phyloP scores from a whole-genome alignment of 2,888 invertebrate species.

The Papilio gigon region DNA sequence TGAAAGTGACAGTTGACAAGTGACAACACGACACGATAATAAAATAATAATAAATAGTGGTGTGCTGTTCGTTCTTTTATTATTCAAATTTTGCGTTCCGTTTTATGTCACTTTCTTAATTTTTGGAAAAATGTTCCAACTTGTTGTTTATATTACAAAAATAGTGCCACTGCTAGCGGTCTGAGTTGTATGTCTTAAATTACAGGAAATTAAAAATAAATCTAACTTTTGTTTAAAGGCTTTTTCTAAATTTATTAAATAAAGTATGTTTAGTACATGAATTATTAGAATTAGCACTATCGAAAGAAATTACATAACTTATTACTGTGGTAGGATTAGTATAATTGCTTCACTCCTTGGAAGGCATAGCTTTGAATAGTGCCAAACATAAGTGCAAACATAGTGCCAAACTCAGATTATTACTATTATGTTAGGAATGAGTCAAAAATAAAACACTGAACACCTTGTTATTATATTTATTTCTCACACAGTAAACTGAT shows the following conservation, averaged over 20 bases:
- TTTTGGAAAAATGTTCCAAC: not conserved
- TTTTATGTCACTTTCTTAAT: not conserved
- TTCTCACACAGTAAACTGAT: not conserved
- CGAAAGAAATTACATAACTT: not conserved
- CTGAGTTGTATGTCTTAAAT: no score
- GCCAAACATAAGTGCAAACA: no score
- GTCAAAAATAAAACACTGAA: not conserved
- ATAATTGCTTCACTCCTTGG: no score
- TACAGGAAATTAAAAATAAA: no score
- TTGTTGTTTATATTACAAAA: no score
- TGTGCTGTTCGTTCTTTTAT: slow-evolving; percentile 1
- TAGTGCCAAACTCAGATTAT: no score
- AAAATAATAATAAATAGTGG: slow-evolving; percentile 13
- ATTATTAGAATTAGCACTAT: no score
- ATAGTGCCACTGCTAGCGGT: no score
- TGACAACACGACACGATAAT: slow-evolving; percentile 40
- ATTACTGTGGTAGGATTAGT: not conserved
- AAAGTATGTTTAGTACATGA: no score
- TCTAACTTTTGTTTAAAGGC: no score
- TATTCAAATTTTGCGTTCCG: not conserved
- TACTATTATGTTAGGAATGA: not conserved
- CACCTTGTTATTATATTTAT: not conserved
- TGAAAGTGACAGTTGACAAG: slow-evolving; percentile 39
- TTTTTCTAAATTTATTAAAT: no score
- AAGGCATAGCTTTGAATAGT: no score